Evolutionary conservation across 2,888 invertebrate species (phyloP).

Genomic region (Ephialtes manifestator): DNA sequence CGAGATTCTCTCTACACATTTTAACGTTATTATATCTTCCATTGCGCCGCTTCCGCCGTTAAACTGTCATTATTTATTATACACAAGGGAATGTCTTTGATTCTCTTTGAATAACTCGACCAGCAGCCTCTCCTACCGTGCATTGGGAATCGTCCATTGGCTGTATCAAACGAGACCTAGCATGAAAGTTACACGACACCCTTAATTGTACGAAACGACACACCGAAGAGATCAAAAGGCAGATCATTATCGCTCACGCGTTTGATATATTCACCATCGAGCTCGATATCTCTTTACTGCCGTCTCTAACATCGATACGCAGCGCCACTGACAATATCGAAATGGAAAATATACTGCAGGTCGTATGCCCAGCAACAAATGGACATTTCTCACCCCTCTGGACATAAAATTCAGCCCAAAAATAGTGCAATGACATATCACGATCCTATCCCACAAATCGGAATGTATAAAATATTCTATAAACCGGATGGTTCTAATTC

Average conservation of each 20-base stretch:
- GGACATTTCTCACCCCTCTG: background rate
- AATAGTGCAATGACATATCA: background rate
- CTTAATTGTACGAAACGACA: conserved; percentile 47
- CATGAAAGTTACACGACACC: conserved; percentile 32
- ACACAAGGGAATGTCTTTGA: conserved; percentile 47
- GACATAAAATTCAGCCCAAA: background rate
- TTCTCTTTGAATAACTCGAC: conserved; percentile 49
- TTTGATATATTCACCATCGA: conserved; percentile 20
- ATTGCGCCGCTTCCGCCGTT: conserved; percentile 40
- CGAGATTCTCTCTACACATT: conserved; percentile 21
- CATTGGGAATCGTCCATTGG: conserved; percentile 15
- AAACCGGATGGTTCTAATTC: too few relatives aligned
- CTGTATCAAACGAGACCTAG: conserved; percentile 38
- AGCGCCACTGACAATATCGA: background rate
- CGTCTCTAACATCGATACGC: background rate
- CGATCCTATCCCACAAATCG: too few relatives aligned
- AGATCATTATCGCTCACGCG: conserved; percentile 50
- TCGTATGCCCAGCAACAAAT: background rate
- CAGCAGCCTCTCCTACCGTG: background rate
- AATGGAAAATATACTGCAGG: background rate
- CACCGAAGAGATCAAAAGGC: conserved; percentile 47
- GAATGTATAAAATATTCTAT: too few relatives aligned
- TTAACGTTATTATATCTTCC: conserved; percentile 48
- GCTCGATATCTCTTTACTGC: background rate
- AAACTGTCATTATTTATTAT: conserved; percentile 61